Conservation (phyloP, 2,113 vertebrate genomes). For the Eulemur macaco region DNA sequence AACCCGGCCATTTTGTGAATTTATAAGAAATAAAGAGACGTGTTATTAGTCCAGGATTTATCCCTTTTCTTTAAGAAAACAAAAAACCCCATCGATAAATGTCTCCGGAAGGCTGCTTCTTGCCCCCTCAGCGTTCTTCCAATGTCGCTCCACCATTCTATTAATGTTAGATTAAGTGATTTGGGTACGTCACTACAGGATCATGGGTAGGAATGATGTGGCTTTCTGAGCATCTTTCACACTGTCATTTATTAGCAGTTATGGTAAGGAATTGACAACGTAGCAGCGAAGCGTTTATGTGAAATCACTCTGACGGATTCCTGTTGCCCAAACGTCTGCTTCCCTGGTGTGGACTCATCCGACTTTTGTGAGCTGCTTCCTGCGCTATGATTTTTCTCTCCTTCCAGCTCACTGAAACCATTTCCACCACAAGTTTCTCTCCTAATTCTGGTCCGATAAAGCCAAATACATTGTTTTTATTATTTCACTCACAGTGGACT, state of each 20-base stretch:
- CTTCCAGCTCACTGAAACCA: background rate
- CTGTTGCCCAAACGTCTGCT: background rate
- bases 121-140: conserved; percentile 72
- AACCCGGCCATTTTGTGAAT: conserved; percentile 74
- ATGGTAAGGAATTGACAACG: conserved; percentile 38
- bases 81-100: conserved; percentile 68
- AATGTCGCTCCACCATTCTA: conserved; percentile 60
- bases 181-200: conserved; percentile 46
- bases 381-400: background rate
- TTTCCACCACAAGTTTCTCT: background rate
- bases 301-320: background rate
- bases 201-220: background rate
- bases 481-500: background rate
- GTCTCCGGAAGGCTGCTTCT: conserved; percentile 69
- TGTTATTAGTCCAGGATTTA: conserved; percentile 68
- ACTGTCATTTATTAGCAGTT: conserved; percentile 55
- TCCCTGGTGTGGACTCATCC: no score
- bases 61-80: conserved; percentile 75
- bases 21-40: conserved; percentile 76
- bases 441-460: background rate
- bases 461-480: background rate
- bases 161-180: conserved; percentile 60
- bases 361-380: background rate
- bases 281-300: conserved; percentile 15
- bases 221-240: conserved; percentile 57